Evolutionary conservation across 2,797 vertebrate species (phyloP), one percentile per base, ranked within the genome.

Genomic region (Peromyscus eremicus): DNA sequence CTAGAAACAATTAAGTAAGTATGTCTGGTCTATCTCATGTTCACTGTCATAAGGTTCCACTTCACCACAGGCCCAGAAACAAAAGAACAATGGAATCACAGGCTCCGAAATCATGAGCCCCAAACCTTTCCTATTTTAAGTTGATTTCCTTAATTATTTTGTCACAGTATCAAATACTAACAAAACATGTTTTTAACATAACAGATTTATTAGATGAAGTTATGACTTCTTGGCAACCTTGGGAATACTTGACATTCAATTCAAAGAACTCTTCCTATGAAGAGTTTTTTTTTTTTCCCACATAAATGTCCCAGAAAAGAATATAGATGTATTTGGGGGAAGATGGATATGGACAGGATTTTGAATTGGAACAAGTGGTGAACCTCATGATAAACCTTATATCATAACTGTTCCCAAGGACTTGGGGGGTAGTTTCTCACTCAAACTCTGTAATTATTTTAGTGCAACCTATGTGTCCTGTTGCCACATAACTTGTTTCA

Each of bases 291-390:
- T 89, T 91, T 75, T 49, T 46, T 46, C 6, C 89, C 2, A 57
- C 23, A 90, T 37, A 83, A 97, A 46, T 21, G 4, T 66, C 88
- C 90, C 82, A 71, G 62, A 95, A 93, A 52, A 94, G 43, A 66
- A 92, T 84, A 90, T 62, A 83, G 5, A 91, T 27, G 23, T 37
- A 62, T 37, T 79, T 71, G 80, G 0, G 83, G 71, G 1, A 13
- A 43, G 34, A 95, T 43, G 32, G 8, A 83, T 95, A 46, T 19
- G 80, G 37, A 75, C 52, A 71, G 66, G 73, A 0, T 0, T 7
- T 88, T 17, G 40, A 75, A 89, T 52, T 95, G 27, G 32, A 57
- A 6, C 0, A 87, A 25, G 11, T 60, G 49, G 71, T 57, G 3
- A 81, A 57, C 11, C 11, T 81, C 11, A 55, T 13, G 11, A 57